Evolutionary conservation across 1,140 invertebrate genomes (phyloP).

Genomic region (Leptonema lineaticorne): DNA sequence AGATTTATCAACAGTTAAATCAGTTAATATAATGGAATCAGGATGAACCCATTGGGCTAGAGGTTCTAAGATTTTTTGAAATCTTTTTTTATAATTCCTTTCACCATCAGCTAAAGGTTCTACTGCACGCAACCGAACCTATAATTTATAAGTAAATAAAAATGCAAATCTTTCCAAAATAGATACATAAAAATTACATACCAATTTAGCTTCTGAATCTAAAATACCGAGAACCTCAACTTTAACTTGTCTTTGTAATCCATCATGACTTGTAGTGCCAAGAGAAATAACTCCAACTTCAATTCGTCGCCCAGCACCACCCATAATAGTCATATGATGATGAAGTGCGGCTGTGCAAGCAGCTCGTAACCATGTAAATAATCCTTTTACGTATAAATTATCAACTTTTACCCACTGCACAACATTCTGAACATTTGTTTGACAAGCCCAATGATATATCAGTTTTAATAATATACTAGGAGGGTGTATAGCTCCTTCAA

Average conservation of each 20-base stretch:
- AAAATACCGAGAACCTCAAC: slow-evolving; percentile 86
- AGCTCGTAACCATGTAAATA: slow-evolving; percentile 76
- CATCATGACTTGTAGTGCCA: slow-evolving; percentile 84
- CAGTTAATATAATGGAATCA: slow-evolving; percentile 75
- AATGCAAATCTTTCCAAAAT: not conserved
- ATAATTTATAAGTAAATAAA: not conserved
- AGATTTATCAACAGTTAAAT: slow-evolving; percentile 78
- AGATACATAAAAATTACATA: slow-evolving; percentile 38
- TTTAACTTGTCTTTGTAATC: slow-evolving; percentile 78
- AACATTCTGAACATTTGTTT: slow-evolving; percentile 84
- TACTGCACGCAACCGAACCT: slow-evolving; percentile 74
- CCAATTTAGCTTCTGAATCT: slow-evolving; percentile 71
- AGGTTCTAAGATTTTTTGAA: slow-evolving; percentile 77
- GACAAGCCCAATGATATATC: slow-evolving; percentile 88
- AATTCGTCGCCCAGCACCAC: slow-evolving; percentile 66
- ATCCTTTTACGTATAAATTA: slow-evolving; percentile 72
- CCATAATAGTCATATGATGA: slow-evolving; percentile 69
- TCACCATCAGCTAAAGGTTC: slow-evolving; percentile 76
- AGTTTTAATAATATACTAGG: slow-evolving; percentile 79
- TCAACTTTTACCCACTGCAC: slow-evolving; percentile 85
- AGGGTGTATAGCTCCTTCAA: slow-evolving; percentile 78
- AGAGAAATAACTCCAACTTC: slow-evolving; percentile 85
- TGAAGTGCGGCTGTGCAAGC: slow-evolving; percentile 77
- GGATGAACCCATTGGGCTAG: slow-evolving; percentile 75
- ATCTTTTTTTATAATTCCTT: slow-evolving; percentile 73